A percentile compares a stretch with the other conserved stretches of the same genome.
phyloP scores from a whole-genome alignment of 2,113 vertebrate species.

The Pipra filicauda region DNA sequence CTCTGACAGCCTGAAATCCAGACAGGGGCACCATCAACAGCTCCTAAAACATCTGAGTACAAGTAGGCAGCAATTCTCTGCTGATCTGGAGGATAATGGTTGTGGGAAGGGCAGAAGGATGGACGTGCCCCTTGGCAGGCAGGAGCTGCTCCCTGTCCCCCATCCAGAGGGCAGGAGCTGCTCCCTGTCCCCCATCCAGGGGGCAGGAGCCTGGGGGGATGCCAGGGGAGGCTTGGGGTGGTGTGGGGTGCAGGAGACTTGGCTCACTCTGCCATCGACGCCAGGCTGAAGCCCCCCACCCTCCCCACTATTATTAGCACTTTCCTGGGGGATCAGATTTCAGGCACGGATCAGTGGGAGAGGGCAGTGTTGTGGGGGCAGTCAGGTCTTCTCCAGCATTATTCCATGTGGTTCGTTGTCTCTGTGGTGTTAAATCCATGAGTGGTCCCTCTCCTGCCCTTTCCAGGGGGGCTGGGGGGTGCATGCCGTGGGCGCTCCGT shows the following conservation, averaged over 20 bases:
- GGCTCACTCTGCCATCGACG: not conserved
- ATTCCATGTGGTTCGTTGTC: rapidly evolving
- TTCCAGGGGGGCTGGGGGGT: not conserved
- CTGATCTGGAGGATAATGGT: not conserved
- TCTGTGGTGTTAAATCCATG: rapidly evolving
- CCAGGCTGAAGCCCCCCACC: not conserved
- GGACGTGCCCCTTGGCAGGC: rapidly evolving
- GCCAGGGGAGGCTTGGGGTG: not conserved
- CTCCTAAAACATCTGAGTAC: not conserved
- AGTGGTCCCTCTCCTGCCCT: not conserved
- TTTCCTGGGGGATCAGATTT: slow-evolving; percentile 34
- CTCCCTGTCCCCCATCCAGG: rapidly evolving
- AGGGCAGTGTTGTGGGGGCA: not conserved
- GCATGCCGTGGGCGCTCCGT: slow-evolving; percentile 16
- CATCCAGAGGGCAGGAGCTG: not conserved
- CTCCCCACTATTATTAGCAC: not conserved
- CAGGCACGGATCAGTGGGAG: not conserved
- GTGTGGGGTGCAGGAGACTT: not conserved
- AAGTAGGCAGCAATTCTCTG: not conserved
- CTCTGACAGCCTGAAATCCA: not conserved
- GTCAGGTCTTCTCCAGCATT: not conserved
- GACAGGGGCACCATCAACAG: not conserved
- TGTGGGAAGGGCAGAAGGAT: not conserved
- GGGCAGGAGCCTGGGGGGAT: not conserved
- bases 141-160: not conserved